Base-by-base conservation (phyloP, 2,888 invertebrate species). In the Oxyteleia sp. region DNA sequence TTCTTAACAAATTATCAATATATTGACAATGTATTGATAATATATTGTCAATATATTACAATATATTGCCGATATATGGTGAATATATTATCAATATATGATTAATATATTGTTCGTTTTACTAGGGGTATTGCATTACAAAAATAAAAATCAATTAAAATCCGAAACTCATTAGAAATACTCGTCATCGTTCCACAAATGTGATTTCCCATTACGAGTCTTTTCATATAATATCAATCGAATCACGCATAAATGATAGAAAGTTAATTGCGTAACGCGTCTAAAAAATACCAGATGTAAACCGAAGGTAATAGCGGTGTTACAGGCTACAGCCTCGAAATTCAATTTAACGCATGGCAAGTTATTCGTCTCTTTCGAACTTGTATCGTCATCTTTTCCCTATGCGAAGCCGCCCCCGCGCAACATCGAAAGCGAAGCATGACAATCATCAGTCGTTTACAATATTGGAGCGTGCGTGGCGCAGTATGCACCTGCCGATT, bases 281-380 rank as follows among this genome's bases (percentile, higher is more conserved):
- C 38, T 68, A 82, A 82, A 68, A 82, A 82, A 63, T 69, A 47
- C 66, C 81, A 82, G 75, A 82, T 82, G 81, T 82, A 64, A 75
- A 57, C 35, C 41, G 55, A 20, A 49, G 55, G 57, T 75, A 82
- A 75, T 64, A 41, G 51, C 43, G 7, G 53, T 64, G 69, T 61
- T 82, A 82, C 75, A 75, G 69, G 87, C 87, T 89, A 84, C 88
- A 87, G 88, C 89, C 87, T 91, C 90, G 88, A 90, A 91, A 89
- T 92, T 91, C 91, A 92, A 93, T 93, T 92, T 92, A 93, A 92
- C 93, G 92, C 92, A 92, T 93, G 91, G 90, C 86, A 76, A 87
- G 90, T 87, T 88, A 86, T 79, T 88, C 84, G 86, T 86, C 85
- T 79, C 82, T 79, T 63, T 74, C 51, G 71, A 71, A 78, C 57